These are phyloP conservation scores for Stenopsyche tienmushanensis DNA, from an alignment of 1,140 invertebrate species.

Conservation along the genomic window DNA sequence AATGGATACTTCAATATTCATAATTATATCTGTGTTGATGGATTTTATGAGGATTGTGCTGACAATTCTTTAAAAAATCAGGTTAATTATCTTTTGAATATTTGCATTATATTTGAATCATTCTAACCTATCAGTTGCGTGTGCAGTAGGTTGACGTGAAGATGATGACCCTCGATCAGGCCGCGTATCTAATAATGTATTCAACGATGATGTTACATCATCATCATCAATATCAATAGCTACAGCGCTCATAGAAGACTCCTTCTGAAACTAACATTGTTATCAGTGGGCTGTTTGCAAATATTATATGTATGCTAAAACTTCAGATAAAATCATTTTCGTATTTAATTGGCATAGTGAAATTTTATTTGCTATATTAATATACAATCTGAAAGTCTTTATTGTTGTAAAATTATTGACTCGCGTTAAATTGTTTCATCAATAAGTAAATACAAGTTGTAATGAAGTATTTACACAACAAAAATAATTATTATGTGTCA, in stretches of 20 bases:
- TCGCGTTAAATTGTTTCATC: not conserved
- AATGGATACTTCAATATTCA: not conserved
- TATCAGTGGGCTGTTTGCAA: not conserved
- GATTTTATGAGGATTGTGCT: too few species aligned
- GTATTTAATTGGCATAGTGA: too few species aligned
- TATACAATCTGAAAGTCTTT: too few species aligned
- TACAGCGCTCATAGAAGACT: slow-evolving; percentile 73
- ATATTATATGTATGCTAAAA: not conserved
- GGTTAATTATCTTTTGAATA: too few species aligned
- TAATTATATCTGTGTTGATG: too few species aligned
- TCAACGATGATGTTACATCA: slow-evolving; percentile 87
- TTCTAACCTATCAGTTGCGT: slow-evolving; percentile 36
- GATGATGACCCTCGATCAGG: slow-evolving; percentile 60
- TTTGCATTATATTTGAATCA: too few species aligned
- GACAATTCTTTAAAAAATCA: too few species aligned
- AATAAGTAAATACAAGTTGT: too few species aligned
- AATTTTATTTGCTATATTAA: too few species aligned
- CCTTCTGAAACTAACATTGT: slow-evolving; percentile 60
- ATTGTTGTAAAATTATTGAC: not conserved
- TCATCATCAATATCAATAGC: slow-evolving; percentile 92
- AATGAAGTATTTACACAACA: too few species aligned
- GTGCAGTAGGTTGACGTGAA: slow-evolving; percentile 28
- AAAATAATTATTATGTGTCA: not conserved
- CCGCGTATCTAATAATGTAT: slow-evolving; percentile 83
- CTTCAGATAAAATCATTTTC: too few species aligned